Evolutionary conservation across 1,140 invertebrate genomes (phyloP).

Genomic region (Drosophila neocordata): DNA sequence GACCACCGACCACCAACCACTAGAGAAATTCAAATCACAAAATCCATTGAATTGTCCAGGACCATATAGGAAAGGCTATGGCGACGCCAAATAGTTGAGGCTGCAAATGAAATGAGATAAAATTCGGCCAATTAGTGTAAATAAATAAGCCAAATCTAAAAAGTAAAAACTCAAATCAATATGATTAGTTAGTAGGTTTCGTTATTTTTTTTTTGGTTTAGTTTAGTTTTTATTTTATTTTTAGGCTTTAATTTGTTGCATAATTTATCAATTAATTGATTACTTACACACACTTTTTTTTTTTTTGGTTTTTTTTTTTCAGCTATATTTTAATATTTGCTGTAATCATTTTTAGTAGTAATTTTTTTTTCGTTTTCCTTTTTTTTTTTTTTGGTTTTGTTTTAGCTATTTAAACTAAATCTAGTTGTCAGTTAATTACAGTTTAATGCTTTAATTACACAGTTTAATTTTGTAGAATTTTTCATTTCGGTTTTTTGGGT

Average conservation of each 20-base stretch:
- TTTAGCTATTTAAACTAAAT: slow-evolving; percentile 73
- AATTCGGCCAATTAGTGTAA: slow-evolving; percentile 43
- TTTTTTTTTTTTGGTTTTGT: neutral
- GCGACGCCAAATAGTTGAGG: slow-evolving; percentile 74
- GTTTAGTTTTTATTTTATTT: slow-evolving; percentile 70
- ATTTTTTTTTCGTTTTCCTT: slow-evolving; percentile 1
- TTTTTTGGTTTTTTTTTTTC: slow-evolving; percentile 35
- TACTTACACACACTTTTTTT: slow-evolving; percentile 34
- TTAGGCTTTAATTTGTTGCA: slow-evolving; percentile 57
- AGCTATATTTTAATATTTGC: slow-evolving; percentile 49
- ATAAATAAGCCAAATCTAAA: neutral
- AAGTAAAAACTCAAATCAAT: slow-evolving; percentile 13
- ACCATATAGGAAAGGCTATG: slow-evolving; percentile 74
- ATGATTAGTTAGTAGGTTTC: slow-evolving; percentile 22
- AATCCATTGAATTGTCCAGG: slow-evolving; percentile 79
- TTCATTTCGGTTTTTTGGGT: slow-evolving; percentile 25
- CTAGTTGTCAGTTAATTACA: slow-evolving; percentile 74
- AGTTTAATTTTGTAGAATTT: slow-evolving; percentile 57
- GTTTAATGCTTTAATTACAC: slow-evolving; percentile 75
- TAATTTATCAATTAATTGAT: slow-evolving; percentile 77
- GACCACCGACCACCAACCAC: slow-evolving; percentile 15
- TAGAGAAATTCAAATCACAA: slow-evolving; percentile 66
- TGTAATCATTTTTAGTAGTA: slow-evolving; percentile 51
- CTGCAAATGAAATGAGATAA: slow-evolving; percentile 41
- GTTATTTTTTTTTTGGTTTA: slow-evolving; percentile 34